A percentile compares a stretch with the other conserved stretches of the same genome.
These are phyloP conservation scores for Malurus melanocephalus DNA, from an alignment of 2,113 vertebrate genomes.

Conservation along the genomic window DNA sequence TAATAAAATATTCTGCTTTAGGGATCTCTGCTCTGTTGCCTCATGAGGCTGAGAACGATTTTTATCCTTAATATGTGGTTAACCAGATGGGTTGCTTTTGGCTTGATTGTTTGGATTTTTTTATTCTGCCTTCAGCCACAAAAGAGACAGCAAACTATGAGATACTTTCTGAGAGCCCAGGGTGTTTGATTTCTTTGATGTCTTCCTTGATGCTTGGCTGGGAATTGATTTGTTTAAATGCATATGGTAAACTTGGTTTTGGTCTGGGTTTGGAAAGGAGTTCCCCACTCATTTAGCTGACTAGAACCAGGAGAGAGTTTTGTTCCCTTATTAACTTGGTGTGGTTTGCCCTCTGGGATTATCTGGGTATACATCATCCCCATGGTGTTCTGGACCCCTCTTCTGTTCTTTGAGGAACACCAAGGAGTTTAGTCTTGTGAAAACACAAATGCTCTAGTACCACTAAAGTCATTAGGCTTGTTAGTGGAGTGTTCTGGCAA, in stretches of 20 bases:
- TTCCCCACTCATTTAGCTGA: background rate
- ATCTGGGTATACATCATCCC: background rate
- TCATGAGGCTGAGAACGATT: background rate
- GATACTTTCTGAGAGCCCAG: background rate
- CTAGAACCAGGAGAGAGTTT: background rate
- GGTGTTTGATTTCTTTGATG: background rate
- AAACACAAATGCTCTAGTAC: background rate
- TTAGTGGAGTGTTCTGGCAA: background rate
- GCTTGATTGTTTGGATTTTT: background rate
- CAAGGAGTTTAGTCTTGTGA: background rate
- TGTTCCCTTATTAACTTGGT: background rate
- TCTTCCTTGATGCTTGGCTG: background rate
- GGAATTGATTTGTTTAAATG: background rate
- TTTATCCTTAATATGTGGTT: background rate
- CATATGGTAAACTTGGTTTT: background rate
- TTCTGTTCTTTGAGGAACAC: background rate
- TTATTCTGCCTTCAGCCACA: background rate
- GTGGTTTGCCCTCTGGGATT: background rate
- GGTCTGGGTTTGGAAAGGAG: background rate
- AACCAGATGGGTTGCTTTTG: background rate
- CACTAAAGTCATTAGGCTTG: background rate
- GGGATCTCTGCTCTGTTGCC: background rate
- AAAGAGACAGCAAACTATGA: background rate
- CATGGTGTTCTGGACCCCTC: background rate
- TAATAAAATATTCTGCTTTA: conserved; percentile 13